A percentile compares a stretch with the other conserved stretches of the same genome.
Evolutionary conservation across 2,797 vertebrate species (phyloP).

Genomic region (Rhyacichthys aspro): DNA sequence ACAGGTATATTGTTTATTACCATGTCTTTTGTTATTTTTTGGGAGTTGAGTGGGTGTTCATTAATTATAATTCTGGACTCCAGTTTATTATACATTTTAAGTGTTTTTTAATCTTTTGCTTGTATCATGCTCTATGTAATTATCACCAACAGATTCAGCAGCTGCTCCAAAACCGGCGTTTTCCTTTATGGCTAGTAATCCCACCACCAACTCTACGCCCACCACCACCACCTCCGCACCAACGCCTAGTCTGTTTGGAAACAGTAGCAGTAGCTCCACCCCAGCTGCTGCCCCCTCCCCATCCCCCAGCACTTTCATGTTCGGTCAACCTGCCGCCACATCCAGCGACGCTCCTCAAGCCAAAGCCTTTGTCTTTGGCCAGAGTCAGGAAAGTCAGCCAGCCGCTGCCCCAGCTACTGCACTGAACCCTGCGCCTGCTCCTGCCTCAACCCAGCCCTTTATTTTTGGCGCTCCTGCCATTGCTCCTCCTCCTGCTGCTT

Average conservation of each 20-base stretch:
- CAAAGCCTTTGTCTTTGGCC: constrained; percentile 87
- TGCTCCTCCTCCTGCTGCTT: constrained; percentile 57
- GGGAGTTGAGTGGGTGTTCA: too few species aligned
- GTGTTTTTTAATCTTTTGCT: too few species aligned
- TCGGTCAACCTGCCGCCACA: constrained; percentile 83
- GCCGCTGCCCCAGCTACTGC: constrained; percentile 68
- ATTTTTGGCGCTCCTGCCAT: constrained; percentile 83
- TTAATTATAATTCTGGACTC: too few species aligned
- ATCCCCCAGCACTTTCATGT: constrained; percentile 82
- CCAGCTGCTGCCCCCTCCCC: constrained; percentile 56
- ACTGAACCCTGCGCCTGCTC: constrained; percentile 58
- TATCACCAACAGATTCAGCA: constrained; percentile 79
- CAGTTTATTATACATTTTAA: too few species aligned
- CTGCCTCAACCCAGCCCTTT: constrained; percentile 78
- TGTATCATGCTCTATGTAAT: not conserved
- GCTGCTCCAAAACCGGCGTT: constrained; percentile 84
- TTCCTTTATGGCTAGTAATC: constrained; percentile 83
- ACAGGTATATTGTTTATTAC: constrained; percentile 68
- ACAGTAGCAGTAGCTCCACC: constrained; percentile 39
- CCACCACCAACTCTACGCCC: constrained; percentile 70
- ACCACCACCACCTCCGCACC: constrained; percentile 74
- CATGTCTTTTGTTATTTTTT: not conserved
- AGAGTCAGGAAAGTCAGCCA: constrained; percentile 84
- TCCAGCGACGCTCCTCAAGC: constrained; percentile 79
- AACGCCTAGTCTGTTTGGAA: constrained; percentile 81